Evolutionary conservation across 2,888 invertebrate species (phyloP), one percentile per base, ranked within the genome.

Genomic region (Blastobasis lacticolella): DNA sequence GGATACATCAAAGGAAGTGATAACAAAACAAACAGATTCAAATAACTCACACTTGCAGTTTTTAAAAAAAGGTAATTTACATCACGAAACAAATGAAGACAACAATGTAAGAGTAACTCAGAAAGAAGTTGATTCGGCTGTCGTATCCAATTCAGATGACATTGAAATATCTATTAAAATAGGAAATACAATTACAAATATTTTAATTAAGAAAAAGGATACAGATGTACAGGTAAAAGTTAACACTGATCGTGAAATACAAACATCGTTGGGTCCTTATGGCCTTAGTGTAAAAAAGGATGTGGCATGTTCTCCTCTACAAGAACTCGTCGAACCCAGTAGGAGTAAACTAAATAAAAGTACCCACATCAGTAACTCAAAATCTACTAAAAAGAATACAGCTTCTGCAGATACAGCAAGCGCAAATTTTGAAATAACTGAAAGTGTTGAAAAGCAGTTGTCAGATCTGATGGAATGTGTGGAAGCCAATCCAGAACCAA

Each of bases 141-240:
- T 59, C 49, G 57, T 42, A 42, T 5, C 42, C 40, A 67, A 63
- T 55, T 54, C 67, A 54, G 81, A 84, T 58, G 79, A 87, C 54
- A 80, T 87, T 58, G 73, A 81, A 61, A 85, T 88, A 49, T 75
- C 78, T 10, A 82, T 88, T 40, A 85, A 76, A 75, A 71, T 81
- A 47, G 83, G 85, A 8, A 77, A 69, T 57, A 80, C 75, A 38
- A 51, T 80, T 43, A 73, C 86, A 49, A 86, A 83, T 58, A 80
- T 87, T 57, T 61, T 71, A 37, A 83, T 87, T 41, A 76, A 78
- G 55, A 79, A 79, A 55, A 81, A 82, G 54, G 68, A 76, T 45
- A 78, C 73, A 65, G 74, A 83, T 71, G 62, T 78, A 4, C 66
- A 79, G 54, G 58, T 82, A n/a, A 83, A 78, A 67, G 63, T 81